phyloP scores from a whole-genome alignment of 1,140 invertebrate species.

The Heliconius congener region DNA sequence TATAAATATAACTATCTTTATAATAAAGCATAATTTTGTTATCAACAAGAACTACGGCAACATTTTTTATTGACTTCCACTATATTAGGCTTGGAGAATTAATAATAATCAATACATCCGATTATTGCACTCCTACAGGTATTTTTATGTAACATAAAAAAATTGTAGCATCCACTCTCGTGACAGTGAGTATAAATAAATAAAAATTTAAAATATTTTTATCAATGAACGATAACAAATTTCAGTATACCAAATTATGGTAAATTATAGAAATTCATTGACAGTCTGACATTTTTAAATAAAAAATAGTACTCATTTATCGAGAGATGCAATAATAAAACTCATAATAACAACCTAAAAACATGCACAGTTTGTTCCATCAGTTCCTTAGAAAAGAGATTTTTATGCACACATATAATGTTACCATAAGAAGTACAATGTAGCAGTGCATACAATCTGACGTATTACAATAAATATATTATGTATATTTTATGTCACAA shows the following conservation, averaged over 20 bases:
- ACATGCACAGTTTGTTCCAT: neutral
- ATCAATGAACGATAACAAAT: neutral
- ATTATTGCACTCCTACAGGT: neutral
- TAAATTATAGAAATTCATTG: neutral
- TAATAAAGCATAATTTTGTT: slow-evolving; percentile 77
- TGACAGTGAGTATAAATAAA: neutral
- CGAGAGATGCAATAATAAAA: neutral
- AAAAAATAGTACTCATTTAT: neutral
- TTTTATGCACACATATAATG: neutral
- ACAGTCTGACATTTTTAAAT: neutral
- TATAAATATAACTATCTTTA: slow-evolving; percentile 76
- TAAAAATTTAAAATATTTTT: neutral
- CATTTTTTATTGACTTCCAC: slow-evolving; percentile 68
- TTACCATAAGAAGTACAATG: neutral
- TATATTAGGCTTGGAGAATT: slow-evolving; percentile 69
- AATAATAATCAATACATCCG: slow-evolving; percentile 48
- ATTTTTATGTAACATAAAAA: neutral
- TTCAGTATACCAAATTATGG: neutral
- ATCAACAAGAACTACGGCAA: slow-evolving; percentile 75
- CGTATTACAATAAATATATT: slow-evolving; percentile 49
- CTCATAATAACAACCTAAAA: neutral
- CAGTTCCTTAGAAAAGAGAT: neutral
- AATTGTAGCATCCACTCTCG: neutral
- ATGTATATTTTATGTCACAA: slow-evolving; percentile 51
- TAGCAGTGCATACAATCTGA: slow-evolving; percentile 9